These are phyloP conservation scores for Xiphydria camelus DNA, from an alignment of 2,888 invertebrate genomes.

Conservation along the genomic window DNA sequence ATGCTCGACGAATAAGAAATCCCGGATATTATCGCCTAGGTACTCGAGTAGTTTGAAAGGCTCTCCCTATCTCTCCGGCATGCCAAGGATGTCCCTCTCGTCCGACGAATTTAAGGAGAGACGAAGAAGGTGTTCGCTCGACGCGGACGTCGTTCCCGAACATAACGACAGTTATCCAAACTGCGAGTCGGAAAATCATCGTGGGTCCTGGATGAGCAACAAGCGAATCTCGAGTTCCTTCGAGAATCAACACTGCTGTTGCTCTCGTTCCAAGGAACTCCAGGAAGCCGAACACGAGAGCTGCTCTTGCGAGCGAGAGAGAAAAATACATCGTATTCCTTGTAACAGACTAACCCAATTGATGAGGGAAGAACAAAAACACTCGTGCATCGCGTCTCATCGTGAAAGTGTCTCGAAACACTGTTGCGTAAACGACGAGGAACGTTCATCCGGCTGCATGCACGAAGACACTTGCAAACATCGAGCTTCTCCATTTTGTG, in stretches of 20 bases:
- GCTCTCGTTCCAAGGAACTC: not conserved
- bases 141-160: too few relatives aligned
- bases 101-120: not conserved
- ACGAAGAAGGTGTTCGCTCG: not conserved
- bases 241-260: not conserved
- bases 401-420: not conserved
- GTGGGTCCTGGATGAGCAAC: not conserved
- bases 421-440: not conserved
- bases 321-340: not conserved
- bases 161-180: not conserved
- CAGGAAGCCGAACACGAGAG: not conserved
- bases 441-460: not conserved
- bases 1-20: slow-evolving; percentile 8
- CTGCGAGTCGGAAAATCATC: not conserved
- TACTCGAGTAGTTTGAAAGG: too few relatives aligned
- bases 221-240: not conserved
- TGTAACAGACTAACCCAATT: not conserved
- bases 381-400: not conserved
- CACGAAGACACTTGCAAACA: slow-evolving; percentile 19
- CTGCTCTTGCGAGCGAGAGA: not conserved
- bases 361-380: not conserved
- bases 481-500: slow-evolving; percentile 10
- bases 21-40: too few relatives aligned
- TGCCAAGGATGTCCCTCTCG: not conserved
- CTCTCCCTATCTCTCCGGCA: not conserved